Evolutionary conservation across 2,888 invertebrate species (phyloP).

Genomic region (Leucoma salicis): DNA sequence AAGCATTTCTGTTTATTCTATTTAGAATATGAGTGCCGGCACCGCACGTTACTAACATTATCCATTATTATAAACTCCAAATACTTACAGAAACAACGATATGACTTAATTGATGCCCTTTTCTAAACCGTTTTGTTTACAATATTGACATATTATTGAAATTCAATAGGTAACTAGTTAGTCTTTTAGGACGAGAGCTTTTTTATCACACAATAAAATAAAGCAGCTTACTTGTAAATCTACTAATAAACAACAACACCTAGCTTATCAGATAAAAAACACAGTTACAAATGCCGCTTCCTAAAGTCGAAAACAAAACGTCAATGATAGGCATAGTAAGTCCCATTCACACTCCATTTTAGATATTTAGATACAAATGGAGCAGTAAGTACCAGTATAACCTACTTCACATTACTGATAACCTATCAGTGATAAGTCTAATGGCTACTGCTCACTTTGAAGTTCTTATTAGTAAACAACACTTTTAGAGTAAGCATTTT

Average conservation of each 20-base stretch:
- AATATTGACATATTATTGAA: background rate
- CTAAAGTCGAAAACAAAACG: too few relatives aligned
- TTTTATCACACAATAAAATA: too few relatives aligned
- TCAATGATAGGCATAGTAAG: too few relatives aligned
- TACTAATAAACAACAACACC: too few relatives aligned
- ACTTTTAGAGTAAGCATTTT: constrained; percentile 1
- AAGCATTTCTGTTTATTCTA: constrained; percentile 55
- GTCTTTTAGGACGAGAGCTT: too few relatives aligned
- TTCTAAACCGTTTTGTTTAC: constrained; percentile 3
- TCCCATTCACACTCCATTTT: constrained; percentile 3
- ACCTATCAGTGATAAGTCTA: constrained; percentile 13
- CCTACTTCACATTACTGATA: too few relatives aligned
- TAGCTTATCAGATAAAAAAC: too few relatives aligned
- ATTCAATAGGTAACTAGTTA: too few relatives aligned
- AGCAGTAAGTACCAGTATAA: constrained; percentile 5
- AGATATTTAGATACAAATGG: constrained; percentile 7
- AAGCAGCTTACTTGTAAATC: too few relatives aligned
- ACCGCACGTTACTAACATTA: constrained; percentile 46
- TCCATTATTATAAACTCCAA: too few relatives aligned
- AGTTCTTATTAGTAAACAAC: constrained; percentile 5
- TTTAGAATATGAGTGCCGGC: constrained; percentile 45
- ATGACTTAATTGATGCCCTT: constrained; percentile 33
- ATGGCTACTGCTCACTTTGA: constrained; percentile 5
- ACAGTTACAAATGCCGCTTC: too few relatives aligned
- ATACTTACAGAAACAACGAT: too few relatives aligned